Evolutionary conservation across 2,113 vertebrate genomes (phyloP).

Genomic region (Acrocephalus kingi): DNA sequence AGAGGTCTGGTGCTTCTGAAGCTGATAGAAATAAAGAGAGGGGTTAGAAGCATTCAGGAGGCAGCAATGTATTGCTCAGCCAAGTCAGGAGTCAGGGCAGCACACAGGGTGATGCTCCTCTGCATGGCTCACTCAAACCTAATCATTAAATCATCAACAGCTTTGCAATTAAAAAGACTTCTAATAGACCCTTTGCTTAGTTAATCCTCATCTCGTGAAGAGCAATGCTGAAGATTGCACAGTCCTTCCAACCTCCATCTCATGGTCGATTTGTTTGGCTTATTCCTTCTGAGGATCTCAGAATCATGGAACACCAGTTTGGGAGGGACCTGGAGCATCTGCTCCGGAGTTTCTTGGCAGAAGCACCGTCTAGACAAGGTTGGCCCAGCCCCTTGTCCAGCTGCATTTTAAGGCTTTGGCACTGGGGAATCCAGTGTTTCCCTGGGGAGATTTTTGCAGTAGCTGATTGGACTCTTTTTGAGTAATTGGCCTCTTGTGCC

Average conservation of each 20-base stretch:
- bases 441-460: neutral
- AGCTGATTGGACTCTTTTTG: neutral
- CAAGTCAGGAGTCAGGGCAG: neutral
- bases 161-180: neutral
- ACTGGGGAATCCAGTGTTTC: accelerated
- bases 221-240: neutral
- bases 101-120: neutral
- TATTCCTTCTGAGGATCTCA: neutral
- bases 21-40: neutral
- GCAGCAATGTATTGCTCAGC: neutral
- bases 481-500: neutral
- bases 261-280: neutral
- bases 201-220: neutral
- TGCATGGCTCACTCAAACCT: neutral
- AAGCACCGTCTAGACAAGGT: accelerated
- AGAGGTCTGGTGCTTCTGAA: neutral
- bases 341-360: neutral
- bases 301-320: neutral
- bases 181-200: neutral
- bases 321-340: neutral
- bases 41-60: too few relatives aligned
- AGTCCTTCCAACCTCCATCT: neutral
- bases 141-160: neutral
- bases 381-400: neutral
- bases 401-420: neutral